A percentile compares a stretch with the other conserved stretches of the same genome.
Evolutionary conservation across 2,797 vertebrate genomes (phyloP).

Genomic region (Steatocranus sp.): DNA sequence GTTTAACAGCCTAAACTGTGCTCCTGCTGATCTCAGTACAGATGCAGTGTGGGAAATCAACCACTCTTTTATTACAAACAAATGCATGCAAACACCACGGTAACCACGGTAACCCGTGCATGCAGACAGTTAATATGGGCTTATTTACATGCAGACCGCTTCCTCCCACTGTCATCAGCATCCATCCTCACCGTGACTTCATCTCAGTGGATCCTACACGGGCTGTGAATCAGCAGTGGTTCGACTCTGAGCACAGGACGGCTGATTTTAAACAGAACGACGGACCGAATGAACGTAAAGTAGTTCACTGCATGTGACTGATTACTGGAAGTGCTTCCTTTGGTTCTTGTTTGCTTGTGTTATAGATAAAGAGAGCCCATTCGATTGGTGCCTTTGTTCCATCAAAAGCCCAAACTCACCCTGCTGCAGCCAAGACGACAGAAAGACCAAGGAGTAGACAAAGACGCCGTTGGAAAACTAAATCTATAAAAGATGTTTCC

Average conservation of each 20-base stretch:
- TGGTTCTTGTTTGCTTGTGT: neutral
- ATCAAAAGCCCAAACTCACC: neutral
- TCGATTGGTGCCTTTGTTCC: neutral
- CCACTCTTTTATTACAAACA: no score
- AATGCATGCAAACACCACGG: no score
- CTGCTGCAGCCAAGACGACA: neutral
- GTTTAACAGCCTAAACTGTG: no score
- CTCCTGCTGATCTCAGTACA: no score
- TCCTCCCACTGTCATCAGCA: conserved; percentile 8
- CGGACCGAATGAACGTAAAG: neutral
- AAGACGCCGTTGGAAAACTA: neutral
- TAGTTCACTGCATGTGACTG: neutral
- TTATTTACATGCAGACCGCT: no score
- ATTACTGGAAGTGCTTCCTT: neutral
- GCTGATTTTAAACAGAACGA: neutral
- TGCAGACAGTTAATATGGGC: no score
- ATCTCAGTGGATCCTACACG: neutral
- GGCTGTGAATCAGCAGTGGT: neutral
- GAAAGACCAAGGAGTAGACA: neutral
- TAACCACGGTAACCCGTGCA: no score
- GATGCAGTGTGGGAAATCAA: no score
- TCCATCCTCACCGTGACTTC: neutral
- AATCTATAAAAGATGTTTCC: neutral
- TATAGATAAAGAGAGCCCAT: neutral
- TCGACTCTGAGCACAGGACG: neutral